Evolutionary conservation across 2,888 invertebrate species (phyloP), one percentile per base, ranked within the genome.

Genomic region (Tipula unca): DNA sequence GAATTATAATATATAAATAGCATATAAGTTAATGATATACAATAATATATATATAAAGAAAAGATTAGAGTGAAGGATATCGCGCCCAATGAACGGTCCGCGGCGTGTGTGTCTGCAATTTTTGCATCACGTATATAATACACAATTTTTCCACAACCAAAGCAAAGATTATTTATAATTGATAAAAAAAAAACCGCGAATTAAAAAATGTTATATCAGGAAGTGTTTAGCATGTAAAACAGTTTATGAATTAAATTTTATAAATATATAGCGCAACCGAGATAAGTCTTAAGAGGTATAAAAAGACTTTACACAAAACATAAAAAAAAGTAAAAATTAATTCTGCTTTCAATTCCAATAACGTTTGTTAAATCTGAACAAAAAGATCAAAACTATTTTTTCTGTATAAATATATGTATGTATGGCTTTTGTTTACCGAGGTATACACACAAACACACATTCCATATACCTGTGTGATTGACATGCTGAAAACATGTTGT

Each of bases 171-270:
- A 69, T 69, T 69, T 69, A 69, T 69, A 69, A 69, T 69, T 69
- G 69, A 69, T 69, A 69, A 69, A 48, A 48, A 48, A 48, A 48
- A 48, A 69, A 69, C 69, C 69, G 69, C 69, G 69, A 69, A 69
- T 69, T 69, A 69, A 69, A 69, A 69, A 69, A 20, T 69, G 69
- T 69, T 69, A 69, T 25, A 69, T 69, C 69, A 69, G 69, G 69
- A 69, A 69, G 69, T 69, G 69, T 69, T 69, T 69, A 69, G 69
- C 69, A 69, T 69, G 69, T 69, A 69, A 69, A 69, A 69, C 69
- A 69, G 25, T 69, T 69, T 69, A 69, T 69, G 69, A 69, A 69
- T 69, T 69, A 69, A 69, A 69, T 25, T 69, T 25, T 39, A 39
- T 39, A 39, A 35, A 10, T 54, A 54, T 54, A 17, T 54, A 69